Percentiles rank a stretch among this genome's conserved stretches.
These are phyloP conservation scores for Tetheella fluctuosa DNA, from an alignment of 2,888 invertebrate genomes.

Conservation along the genomic window DNA sequence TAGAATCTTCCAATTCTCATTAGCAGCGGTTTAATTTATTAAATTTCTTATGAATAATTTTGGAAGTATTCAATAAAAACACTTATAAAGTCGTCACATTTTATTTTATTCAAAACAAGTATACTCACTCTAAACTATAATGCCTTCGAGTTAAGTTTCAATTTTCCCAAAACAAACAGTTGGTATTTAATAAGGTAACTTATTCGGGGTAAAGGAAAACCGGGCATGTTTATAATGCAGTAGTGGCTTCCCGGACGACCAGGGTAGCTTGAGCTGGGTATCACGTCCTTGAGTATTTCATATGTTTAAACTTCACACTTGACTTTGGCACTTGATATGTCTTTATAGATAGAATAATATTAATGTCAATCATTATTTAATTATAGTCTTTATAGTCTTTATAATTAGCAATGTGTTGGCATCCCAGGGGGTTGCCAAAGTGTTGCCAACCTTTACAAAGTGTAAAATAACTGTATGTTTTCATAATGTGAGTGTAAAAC, in stretches of 20 bases:
- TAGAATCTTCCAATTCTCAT: too few species aligned
- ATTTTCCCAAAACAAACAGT: constrained; percentile 16
- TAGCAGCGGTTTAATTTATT: too few species aligned
- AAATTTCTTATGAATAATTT: too few species aligned
- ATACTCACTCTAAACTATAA: background rate
- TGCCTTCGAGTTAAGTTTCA: background rate
- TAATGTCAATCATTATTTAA: too few species aligned
- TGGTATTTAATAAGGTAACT: constrained; percentile 17
- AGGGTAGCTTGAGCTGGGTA: constrained; percentile 1
- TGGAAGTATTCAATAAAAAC: too few species aligned
- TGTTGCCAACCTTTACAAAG: too few species aligned
- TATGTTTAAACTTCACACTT: background rate
- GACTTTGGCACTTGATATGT: background rate
- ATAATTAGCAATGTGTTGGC: too few species aligned
- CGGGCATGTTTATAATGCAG: constrained; percentile 11
- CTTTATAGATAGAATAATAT: background rate
- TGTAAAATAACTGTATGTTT: too few species aligned
- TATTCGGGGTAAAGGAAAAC: constrained; percentile 16
- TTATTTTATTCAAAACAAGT: background rate
- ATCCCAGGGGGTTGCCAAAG: too few species aligned
- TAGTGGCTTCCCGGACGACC: constrained; percentile 8
- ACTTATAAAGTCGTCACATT: too few species aligned
- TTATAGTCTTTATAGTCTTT: too few species aligned
- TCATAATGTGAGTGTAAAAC: too few species aligned
- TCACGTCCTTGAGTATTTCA: background rate